Conservation (phyloP, 2,113 vertebrate genomes). For the Seriola aureovittata region DNA sequence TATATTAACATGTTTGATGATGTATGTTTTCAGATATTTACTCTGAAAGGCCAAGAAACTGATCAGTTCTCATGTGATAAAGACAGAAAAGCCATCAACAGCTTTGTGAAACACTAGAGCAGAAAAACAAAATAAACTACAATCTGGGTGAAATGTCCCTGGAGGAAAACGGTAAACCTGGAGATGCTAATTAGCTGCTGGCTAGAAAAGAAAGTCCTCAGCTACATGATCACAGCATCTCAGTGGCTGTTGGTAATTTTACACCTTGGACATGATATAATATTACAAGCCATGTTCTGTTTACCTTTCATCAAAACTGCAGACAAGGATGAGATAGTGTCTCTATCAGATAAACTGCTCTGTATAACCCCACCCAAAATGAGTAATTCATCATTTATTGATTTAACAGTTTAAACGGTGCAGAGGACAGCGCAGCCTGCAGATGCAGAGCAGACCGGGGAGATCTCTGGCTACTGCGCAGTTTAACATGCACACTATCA, state of each 20-base stretch:
- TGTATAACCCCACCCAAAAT: background rate
- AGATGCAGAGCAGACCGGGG: background rate
- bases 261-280: background rate
- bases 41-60: background rate
- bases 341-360: background rate
- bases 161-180: background rate
- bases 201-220: background rate
- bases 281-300: background rate
- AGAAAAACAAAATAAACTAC: background rate
- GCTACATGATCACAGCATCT: background rate
- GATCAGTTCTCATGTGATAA: background rate
- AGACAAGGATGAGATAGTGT: background rate
- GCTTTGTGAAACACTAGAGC: background rate
- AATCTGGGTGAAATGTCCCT: constrained; percentile 3
- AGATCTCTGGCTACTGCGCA: background rate
- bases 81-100: background rate
- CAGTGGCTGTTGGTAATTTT: constrained; percentile 2
- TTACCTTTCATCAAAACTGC: constrained; percentile 7
- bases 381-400: background rate
- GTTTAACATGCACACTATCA: background rate
- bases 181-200: background rate
- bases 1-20: background rate
- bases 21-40: background rate
- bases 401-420: background rate
- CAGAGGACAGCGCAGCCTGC: background rate